Evolutionary conservation across 2,113 vertebrate species (phyloP).

Genomic region (Nothobranchius kuhntae): DNA sequence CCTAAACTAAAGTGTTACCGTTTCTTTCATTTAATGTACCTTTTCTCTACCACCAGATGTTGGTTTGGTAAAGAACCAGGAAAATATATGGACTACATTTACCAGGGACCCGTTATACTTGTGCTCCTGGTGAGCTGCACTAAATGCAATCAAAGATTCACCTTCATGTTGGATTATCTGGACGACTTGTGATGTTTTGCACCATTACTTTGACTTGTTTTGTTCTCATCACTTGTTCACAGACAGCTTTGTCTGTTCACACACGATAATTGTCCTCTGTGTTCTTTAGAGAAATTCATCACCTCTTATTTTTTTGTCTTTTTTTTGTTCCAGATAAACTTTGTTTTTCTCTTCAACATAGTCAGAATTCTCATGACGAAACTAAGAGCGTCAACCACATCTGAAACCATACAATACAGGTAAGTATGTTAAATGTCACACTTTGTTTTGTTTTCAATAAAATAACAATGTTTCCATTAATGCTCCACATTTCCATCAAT

Average conservation of each 20-base stretch:
- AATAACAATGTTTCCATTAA: not conserved
- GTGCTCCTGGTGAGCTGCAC: slow-evolving; percentile 88
- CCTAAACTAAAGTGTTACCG: too few relatives aligned
- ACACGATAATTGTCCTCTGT: slow-evolving; percentile 8
- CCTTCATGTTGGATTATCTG: not conserved
- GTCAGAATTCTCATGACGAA: slow-evolving; percentile 98
- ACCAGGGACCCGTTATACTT: slow-evolving; percentile 96
- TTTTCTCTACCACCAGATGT: slow-evolving; percentile 80
- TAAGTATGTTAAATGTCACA: slow-evolving; percentile 47
- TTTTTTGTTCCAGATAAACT: slow-evolving; percentile 88
- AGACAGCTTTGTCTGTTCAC: slow-evolving; percentile 1
- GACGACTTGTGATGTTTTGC: slow-evolving; percentile 7
- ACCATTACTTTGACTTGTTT: slow-evolving; percentile 7
- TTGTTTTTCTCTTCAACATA: slow-evolving; percentile 98
- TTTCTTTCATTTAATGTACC: not conserved
- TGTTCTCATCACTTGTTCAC: not conserved
- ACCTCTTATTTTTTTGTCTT: not conserved
- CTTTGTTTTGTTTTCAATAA: not conserved
- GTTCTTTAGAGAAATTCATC: slow-evolving; percentile 1
- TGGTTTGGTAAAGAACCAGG: slow-evolving; percentile 98
- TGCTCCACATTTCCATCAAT: not conserved
- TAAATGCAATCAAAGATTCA: not conserved
- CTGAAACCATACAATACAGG: slow-evolving; percentile 98
- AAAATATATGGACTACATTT: slow-evolving; percentile 96
- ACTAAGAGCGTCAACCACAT: slow-evolving; percentile 93